Conservation (phyloP, 2,113 vertebrate species). For the Sander lucioperca region DNA sequence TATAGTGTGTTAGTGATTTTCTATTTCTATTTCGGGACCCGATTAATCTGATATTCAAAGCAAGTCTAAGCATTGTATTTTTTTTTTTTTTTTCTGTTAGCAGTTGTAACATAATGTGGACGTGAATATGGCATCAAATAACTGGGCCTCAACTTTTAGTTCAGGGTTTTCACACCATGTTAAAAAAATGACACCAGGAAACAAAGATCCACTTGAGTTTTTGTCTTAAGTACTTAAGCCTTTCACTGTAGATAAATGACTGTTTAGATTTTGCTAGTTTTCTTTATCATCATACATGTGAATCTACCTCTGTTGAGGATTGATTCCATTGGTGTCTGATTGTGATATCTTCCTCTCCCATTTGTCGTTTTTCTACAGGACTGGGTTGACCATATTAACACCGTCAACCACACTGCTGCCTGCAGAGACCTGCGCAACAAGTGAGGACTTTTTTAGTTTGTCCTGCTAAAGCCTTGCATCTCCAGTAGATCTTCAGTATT, state of each 20-base stretch:
- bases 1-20: neutral
- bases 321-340: neutral
- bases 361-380: constrained; percentile 82
- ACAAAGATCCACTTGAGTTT: neutral
- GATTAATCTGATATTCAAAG: neutral
- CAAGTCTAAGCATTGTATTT: neutral
- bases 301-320: constrained; percentile 7
- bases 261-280: neutral
- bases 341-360: neutral
- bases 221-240: neutral
- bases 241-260: neutral
- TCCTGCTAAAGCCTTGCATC: neutral
- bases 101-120: neutral
- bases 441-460: constrained; percentile 81
- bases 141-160: neutral
- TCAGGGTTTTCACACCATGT: neutral
- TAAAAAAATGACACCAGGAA: neutral
- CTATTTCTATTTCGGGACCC: neutral
- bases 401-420: constrained; percentile 89
- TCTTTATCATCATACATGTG: neutral
- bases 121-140: neutral
- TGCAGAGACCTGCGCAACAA: constrained; percentile 90
- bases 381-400: constrained; percentile 92
- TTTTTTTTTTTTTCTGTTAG: neutral
- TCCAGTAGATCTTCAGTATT: neutral